Percentiles rank a stretch among this genome's conserved stretches.
These are phyloP conservation scores for Sphinx pinastri DNA, from an alignment of 2,888 invertebrate species.

Conservation along the genomic window DNA sequence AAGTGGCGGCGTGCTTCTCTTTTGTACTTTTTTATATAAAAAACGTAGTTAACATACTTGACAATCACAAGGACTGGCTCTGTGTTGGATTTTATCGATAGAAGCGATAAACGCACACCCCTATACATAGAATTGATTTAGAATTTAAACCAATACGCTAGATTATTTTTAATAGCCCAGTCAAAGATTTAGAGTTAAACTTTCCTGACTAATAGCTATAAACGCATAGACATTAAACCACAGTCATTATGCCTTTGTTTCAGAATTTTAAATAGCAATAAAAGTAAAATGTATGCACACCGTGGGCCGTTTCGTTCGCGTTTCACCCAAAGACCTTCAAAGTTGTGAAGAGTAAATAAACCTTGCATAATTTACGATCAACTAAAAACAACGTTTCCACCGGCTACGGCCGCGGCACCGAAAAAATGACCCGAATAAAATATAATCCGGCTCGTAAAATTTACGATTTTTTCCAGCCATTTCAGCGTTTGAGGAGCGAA, in stretches of 20 bases:
- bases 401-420: constrained; percentile 45
- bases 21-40: constrained; percentile 21
- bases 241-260: constrained; percentile 19
- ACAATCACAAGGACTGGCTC: background rate
- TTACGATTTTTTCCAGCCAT: constrained; percentile 73
- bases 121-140: background rate
- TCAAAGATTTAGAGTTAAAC: background rate
- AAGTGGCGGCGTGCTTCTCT: constrained; percentile 60
- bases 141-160: background rate
- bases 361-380: constrained; percentile 33
- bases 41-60: constrained; percentile 16
- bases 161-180: background rate
- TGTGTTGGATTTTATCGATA: background rate
- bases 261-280: constrained; percentile 25
- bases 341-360: constrained; percentile 34
- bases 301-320: constrained; percentile 23
- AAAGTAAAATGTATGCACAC: constrained; percentile 18
- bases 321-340: constrained; percentile 24
- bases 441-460: constrained; percentile 73
- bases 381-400: constrained; percentile 39
- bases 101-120: background rate
- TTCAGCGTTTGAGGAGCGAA: constrained; percentile 78
- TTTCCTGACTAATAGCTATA: constrained; percentile 3
- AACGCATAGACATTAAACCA: constrained; percentile 3
- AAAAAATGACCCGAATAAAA: constrained; percentile 73